Evolutionary conservation across 2,888 invertebrate species (phyloP).

Genomic region (Torymus auratus): DNA sequence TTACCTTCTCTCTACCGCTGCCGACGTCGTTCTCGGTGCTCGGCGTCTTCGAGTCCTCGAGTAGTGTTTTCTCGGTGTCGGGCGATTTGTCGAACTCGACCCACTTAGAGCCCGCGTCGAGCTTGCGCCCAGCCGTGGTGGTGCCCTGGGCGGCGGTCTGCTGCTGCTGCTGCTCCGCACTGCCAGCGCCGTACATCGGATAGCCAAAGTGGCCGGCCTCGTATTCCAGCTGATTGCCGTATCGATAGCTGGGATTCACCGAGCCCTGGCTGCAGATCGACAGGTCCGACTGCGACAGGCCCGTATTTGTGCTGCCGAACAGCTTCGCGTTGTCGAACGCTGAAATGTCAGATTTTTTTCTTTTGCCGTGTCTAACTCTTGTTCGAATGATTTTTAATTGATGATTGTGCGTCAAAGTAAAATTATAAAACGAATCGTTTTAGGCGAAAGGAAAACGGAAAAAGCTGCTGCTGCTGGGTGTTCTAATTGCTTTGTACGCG

Average conservation of each 20-base stretch:
- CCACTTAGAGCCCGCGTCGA: conserved; percentile 70
- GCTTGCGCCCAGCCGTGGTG: not conserved
- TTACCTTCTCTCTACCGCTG: conserved; percentile 62
- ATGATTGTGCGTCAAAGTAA: too few relatives aligned
- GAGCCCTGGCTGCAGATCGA: conserved; percentile 85
- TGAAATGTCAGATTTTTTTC: conserved; percentile 54
- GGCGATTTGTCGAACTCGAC: conserved; percentile 75
- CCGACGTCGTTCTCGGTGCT: conserved; percentile 66
- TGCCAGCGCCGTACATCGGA: conserved; percentile 77
- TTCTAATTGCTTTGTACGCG: too few relatives aligned
- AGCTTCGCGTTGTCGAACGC: conserved; percentile 75
- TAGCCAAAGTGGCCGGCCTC: conserved; percentile 86
- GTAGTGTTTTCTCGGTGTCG: conserved; percentile 72
- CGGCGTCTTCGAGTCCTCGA: conserved; percentile 67
- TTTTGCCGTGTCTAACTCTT: too few relatives aligned
- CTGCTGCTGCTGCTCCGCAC: not conserved
- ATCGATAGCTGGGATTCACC: conserved; percentile 85
- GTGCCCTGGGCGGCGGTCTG: not conserved
- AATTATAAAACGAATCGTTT: too few relatives aligned
- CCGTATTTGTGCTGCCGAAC: conserved; percentile 82
- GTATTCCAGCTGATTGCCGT: conserved; percentile 88
- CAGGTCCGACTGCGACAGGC: conserved; percentile 88
- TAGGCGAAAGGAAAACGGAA: too few relatives aligned
- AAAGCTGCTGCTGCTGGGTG: too few relatives aligned
- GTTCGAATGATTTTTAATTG: too few relatives aligned